Percentiles rank a stretch among this genome's conserved stretches.
Evolutionary conservation across 2,797 vertebrate genomes (phyloP).

Genomic region (Poeciliopsis paucimaculata): DNA sequence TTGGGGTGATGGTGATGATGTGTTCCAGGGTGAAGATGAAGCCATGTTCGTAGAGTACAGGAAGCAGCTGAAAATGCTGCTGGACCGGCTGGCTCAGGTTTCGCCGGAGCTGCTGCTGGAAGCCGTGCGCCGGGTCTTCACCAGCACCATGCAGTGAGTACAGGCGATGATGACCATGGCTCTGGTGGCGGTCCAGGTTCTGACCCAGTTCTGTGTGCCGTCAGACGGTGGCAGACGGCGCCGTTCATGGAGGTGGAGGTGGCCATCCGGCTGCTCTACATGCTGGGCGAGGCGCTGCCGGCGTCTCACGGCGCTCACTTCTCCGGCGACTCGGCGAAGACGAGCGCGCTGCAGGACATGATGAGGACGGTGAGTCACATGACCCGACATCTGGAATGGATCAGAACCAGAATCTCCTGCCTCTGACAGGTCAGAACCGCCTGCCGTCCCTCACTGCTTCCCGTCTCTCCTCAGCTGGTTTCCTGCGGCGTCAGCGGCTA

Average conservation of each 20-base stretch:
- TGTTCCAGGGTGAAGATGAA: slow-evolving; percentile 94
- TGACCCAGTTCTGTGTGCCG: neutral
- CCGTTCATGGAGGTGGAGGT: slow-evolving; percentile 98
- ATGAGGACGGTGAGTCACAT: slow-evolving; percentile 89
- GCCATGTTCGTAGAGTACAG: slow-evolving; percentile 99
- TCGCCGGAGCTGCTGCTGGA: slow-evolving; percentile 94
- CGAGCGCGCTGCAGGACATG: slow-evolving; percentile 95
- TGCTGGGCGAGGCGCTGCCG: slow-evolving; percentile 96
- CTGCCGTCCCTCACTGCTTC: neutral
- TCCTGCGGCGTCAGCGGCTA: slow-evolving; percentile 93
- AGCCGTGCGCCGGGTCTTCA: slow-evolving; percentile 91
- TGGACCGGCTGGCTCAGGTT: slow-evolving; percentile 96
- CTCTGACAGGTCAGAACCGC: no score
- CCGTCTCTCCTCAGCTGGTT: slow-evolving; percentile 83
- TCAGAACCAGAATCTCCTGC: neutral
- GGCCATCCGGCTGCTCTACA: slow-evolving; percentile 92
- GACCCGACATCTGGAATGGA: neutral
- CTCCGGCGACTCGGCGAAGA: slow-evolving; percentile 91
- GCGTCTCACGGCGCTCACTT: slow-evolving; percentile 96
- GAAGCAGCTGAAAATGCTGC: slow-evolving; percentile 95
- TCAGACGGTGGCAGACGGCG: slow-evolving; percentile 90
- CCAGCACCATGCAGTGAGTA: slow-evolving; percentile 91
- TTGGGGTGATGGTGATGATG: neutral
- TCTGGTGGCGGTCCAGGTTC: neutral
- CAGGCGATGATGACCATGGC: neutral